Conservation (phyloP, 2,888 invertebrate species). For the Byasa hedistus region DNA sequence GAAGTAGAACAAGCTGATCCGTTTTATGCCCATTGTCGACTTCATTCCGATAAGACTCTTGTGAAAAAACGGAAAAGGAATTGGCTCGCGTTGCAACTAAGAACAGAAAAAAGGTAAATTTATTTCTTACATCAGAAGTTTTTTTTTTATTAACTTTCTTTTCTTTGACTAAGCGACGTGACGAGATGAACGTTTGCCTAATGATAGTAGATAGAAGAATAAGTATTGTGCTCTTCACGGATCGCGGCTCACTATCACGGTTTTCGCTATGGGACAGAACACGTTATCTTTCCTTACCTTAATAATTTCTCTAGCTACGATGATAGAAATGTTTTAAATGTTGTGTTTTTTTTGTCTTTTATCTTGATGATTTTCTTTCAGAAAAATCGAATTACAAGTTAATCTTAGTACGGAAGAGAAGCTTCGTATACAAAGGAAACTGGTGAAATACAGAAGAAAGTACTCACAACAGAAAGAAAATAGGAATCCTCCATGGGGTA, state of each 20-base stretch:
- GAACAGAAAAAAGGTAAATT: slow-evolving; percentile 83
- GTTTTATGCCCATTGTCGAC: slow-evolving; percentile 97
- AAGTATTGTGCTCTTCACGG: too few species aligned
- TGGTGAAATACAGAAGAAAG: slow-evolving; percentile 91
- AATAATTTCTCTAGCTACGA: too few species aligned
- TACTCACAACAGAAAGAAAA: slow-evolving; percentile 87
- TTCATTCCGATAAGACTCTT: slow-evolving; percentile 95
- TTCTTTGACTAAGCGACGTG: too few species aligned
- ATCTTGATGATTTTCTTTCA: slow-evolving; percentile 35
- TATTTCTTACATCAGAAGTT: background rate
- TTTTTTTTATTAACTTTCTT: too few species aligned
- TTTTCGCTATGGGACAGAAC: too few species aligned
- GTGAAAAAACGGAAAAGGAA: slow-evolving; percentile 90
- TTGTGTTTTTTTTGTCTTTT: too few species aligned
- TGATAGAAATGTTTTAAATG: too few species aligned
- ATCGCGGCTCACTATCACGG: too few species aligned
- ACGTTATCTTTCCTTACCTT: too few species aligned
- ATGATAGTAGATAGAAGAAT: too few species aligned
- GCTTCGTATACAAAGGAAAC: slow-evolving; percentile 87
- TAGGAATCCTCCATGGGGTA: slow-evolving; percentile 92
- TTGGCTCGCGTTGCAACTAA: slow-evolving; percentile 91
- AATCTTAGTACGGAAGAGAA: slow-evolving; percentile 84
- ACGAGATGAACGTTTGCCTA: too few species aligned
- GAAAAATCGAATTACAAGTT: slow-evolving; percentile 80
- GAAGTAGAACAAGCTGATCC: slow-evolving; percentile 97